Percentiles rank a stretch among this genome's conserved stretches.
phyloP scores from a whole-genome alignment of 1,140 invertebrate species.

The Drosophila gunungcola region DNA sequence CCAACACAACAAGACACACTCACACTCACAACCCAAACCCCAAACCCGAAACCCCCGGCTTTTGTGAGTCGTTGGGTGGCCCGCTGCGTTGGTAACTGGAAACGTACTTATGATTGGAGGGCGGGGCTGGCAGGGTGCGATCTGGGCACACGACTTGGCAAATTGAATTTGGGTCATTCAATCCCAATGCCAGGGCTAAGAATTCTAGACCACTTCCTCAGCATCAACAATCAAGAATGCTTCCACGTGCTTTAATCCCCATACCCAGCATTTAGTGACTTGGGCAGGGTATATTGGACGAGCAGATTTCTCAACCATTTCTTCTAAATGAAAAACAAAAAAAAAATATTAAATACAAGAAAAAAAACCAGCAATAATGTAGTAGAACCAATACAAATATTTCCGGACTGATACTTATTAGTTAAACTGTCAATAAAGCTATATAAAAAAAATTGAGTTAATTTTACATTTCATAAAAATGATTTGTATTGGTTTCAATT shows the following conservation, averaged over 20 bases:
- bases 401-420: too few relatives aligned
- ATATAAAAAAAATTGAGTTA: too few relatives aligned
- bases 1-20: constrained; percentile 59
- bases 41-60: constrained; percentile 4
- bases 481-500: too few relatives aligned
- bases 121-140: background rate
- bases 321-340: background rate
- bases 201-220: constrained; percentile 6
- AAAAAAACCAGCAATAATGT: background rate
- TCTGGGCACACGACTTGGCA: constrained; percentile 34
- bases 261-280: background rate
- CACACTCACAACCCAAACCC: constrained; percentile 7
- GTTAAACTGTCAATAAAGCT: too few relatives aligned
- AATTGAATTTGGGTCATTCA: constrained; percentile 79
- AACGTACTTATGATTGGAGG: constrained; percentile 71
- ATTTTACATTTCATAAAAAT: too few relatives aligned
- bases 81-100: constrained; percentile 79
- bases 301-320: too few relatives aligned
- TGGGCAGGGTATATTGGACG: background rate
- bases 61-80: constrained; percentile 39
- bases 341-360: background rate
- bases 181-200: constrained; percentile 51
- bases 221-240: constrained; percentile 27
- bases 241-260: constrained; percentile 39
- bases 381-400: background rate